A percentile compares a stretch with the other conserved stretches of the same genome.
phyloP scores from a whole-genome alignment of 2,888 invertebrate genomes.

The Phoenoteleia sp. region DNA sequence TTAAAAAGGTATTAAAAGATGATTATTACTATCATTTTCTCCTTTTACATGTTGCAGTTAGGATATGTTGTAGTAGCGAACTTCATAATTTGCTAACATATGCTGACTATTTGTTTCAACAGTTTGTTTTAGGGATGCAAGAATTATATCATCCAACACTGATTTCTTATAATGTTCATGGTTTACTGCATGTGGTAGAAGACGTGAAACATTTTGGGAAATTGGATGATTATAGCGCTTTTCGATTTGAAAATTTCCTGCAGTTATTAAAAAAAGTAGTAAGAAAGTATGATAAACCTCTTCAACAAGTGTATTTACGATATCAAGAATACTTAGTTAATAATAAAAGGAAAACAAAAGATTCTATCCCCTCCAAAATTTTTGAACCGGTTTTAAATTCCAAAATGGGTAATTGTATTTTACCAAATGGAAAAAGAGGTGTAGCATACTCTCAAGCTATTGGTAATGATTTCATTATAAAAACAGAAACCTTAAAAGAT shows the following conservation, averaged over 20 bases:
- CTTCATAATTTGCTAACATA: slow-evolving; percentile 7
- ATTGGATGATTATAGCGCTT: slow-evolving; percentile 31
- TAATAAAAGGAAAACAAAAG: not conserved
- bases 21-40: slow-evolving; percentile 33
- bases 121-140: slow-evolving; percentile 41
- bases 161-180: slow-evolving; percentile 36
- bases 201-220: slow-evolving; percentile 28
- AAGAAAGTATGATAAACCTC: slow-evolving; percentile 27
- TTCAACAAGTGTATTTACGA: slow-evolving; percentile 35
- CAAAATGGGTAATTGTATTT: slow-evolving; percentile 1
- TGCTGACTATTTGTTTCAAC: slow-evolving; percentile 39
- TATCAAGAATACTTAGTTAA: slow-evolving; percentile 7
- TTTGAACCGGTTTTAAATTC: slow-evolving; percentile 14
- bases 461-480: slow-evolving; percentile 14
- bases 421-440: slow-evolving; percentile 8
- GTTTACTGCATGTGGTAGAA: slow-evolving; percentile 8
- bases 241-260: slow-evolving; percentile 29
- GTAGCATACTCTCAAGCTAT: not conserved
- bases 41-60: slow-evolving; percentile 22
- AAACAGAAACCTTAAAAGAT: slow-evolving; percentile 6
- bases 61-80: slow-evolving; percentile 18
- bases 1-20: slow-evolving; percentile 12
- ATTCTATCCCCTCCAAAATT: not conserved
- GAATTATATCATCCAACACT: slow-evolving; percentile 20
- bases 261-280: slow-evolving; percentile 41